Conservation (phyloP, 2,888 invertebrate genomes). For the Coecobrya sp. region DNA sequence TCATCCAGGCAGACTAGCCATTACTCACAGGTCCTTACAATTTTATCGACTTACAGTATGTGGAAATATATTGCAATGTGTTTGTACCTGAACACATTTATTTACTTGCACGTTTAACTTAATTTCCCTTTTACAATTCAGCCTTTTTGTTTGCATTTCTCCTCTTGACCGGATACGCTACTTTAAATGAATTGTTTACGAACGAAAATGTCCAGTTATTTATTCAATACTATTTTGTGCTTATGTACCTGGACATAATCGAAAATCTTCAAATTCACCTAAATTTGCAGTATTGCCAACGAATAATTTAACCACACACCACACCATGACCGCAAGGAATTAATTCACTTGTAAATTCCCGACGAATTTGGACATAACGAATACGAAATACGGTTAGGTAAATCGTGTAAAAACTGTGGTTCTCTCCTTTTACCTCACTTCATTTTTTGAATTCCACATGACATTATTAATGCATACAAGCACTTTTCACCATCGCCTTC, state of each 20-base stretch:
- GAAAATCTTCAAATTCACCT: not conserved
- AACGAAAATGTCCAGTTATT: not conserved
- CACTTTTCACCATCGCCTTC: not conserved
- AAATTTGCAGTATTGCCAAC: not conserved
- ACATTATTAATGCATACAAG: slow-evolving; percentile 35
- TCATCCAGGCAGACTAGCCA: not conserved
- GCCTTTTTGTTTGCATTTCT: too few relatives aligned
- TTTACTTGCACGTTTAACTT: not conserved
- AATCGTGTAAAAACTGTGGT: too few relatives aligned
- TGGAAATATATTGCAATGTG: not conserved
- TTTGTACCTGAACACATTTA: not conserved
- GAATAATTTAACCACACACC: not conserved
- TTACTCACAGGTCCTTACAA: not conserved
- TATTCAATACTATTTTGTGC: slow-evolving; percentile 9
- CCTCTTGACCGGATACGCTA: slow-evolving; percentile 39
- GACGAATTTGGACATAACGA: not conserved
- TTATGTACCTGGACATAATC: not conserved
- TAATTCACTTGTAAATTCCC: not conserved
- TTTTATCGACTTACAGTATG: not conserved
- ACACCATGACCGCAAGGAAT: not conserved
- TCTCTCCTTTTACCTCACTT: not conserved
- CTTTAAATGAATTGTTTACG: slow-evolving; percentile 45
- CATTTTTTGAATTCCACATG: not conserved
- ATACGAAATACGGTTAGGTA: too few relatives aligned
- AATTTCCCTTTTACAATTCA: too few relatives aligned